Conservation (phyloP, 1,140 invertebrate genomes). For the Achroia grisella region DNA sequence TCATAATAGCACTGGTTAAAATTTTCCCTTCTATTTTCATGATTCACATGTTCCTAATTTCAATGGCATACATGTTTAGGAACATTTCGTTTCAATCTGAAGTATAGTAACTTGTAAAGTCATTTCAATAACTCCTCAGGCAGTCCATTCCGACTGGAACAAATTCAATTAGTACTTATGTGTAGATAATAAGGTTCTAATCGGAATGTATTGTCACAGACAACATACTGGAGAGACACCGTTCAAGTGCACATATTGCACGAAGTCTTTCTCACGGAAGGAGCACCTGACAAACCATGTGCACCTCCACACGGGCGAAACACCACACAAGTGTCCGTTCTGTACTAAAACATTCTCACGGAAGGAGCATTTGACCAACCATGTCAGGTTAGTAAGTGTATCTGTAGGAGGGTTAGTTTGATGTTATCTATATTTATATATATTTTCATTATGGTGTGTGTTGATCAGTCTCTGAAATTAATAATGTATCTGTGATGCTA, state of each 20-base stretch:
- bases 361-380: conserved; percentile 86
- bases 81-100: conserved; percentile 1
- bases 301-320: conserved; percentile 81
- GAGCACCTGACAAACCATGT: conserved; percentile 90
- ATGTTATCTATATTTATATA: too few relatives aligned
- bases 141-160: conserved; percentile 7
- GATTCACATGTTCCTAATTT: too few relatives aligned
- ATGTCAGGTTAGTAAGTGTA: conserved; percentile 73
- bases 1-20: too few relatives aligned
- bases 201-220: conserved; percentile 48
- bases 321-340: conserved; percentile 84
- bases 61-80: too few relatives aligned
- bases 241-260: conserved; percentile 79
- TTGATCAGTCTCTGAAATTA: too few relatives aligned
- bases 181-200: conserved; percentile 3
- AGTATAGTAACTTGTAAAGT: neutral
- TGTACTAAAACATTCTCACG: conserved; percentile 87
- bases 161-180: neutral
- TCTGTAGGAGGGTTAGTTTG: too few relatives aligned
- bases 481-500: too few relatives aligned
- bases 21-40: too few relatives aligned
- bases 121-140: neutral
- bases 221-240: conserved; percentile 91
- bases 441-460: too few relatives aligned
- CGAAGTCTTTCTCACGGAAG: conserved; percentile 87